A percentile compares a stretch with the other conserved stretches of the same genome.
phyloP scores from a whole-genome alignment of 64 coral and sea anemone species.

The Porites australiensis region DNA sequence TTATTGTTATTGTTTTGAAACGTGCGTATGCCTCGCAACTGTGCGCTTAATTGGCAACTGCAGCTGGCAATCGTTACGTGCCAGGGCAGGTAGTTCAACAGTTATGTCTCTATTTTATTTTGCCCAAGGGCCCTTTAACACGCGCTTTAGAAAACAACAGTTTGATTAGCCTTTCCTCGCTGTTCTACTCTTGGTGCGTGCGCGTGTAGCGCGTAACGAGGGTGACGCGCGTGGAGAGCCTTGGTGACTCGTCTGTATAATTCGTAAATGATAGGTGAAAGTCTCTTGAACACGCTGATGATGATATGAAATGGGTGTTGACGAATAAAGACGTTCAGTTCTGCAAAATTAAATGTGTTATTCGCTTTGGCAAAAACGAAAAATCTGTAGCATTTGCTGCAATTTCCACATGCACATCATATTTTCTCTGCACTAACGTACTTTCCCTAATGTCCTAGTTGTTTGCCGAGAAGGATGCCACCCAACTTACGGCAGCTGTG shows the following conservation, averaged over 20 bases:
- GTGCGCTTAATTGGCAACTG: background rate
- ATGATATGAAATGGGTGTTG: background rate
- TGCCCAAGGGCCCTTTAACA: background rate
- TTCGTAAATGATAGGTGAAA: background rate
- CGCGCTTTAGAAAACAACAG: background rate
- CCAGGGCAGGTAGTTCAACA: background rate
- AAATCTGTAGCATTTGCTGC: too few relatives aligned
- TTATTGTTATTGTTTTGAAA: background rate
- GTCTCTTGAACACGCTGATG: background rate
- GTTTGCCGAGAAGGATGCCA: slow-evolving; percentile 59
- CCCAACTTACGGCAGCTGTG: background rate
- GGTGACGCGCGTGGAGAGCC: background rate
- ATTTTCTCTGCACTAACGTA: background rate
- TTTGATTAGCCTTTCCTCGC: background rate
- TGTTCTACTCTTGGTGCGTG: background rate
- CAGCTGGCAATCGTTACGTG: background rate
- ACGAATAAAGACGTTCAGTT: background rate
- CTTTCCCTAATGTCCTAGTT: slow-evolving; percentile 43
- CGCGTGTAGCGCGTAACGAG: background rate
- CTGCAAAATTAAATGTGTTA: background rate
- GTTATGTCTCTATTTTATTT: background rate
- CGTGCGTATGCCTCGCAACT: background rate
- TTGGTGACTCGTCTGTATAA: background rate
- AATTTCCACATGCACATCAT: too few relatives aligned
- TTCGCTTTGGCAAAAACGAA: background rate